Evolutionary conservation across 1,140 invertebrate genomes (phyloP).

Genomic region (Drosophila suzukii): DNA sequence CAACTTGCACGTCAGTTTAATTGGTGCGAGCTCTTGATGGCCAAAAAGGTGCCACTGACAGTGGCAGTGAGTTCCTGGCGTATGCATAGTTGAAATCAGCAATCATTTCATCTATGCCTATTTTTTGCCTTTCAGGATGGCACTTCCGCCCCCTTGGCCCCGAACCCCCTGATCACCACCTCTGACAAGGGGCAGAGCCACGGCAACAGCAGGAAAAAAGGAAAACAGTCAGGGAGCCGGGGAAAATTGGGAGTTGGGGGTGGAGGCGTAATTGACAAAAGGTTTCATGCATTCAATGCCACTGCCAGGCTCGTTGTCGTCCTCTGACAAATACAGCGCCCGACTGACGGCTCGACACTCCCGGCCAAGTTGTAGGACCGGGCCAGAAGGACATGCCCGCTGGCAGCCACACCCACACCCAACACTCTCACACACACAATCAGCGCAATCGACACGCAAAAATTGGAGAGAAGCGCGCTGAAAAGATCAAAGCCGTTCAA

Average conservation of each 20-base stretch:
- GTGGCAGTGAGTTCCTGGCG: conserved; percentile 17
- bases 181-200: conserved; percentile 34
- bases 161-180: conserved; percentile 26
- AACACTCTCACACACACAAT: conserved; percentile 30
- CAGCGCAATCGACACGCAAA: conserved; percentile 73
- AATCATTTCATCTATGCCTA: conserved; percentile 76
- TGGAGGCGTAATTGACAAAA: conserved; percentile 74
- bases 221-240: conserved; percentile 17
- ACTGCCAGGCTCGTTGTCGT: conserved; percentile 51
- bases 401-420: conserved; percentile 24
- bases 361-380: conserved; percentile 14
- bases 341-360: conserved; percentile 50
- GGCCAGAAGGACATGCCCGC: conserved; percentile 33
- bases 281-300: conserved; percentile 79
- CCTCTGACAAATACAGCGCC: conserved; percentile 65
- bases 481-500: conserved; percentile 81
- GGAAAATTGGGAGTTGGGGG: conserved; percentile 14
- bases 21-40: conserved; percentile 64
- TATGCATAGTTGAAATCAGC: conserved; percentile 66
- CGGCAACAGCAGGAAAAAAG: conserved; percentile 20
- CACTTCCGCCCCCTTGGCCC: conserved; percentile 7
- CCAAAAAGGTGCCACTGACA: conserved; percentile 28
- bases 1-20: conserved; percentile 79
- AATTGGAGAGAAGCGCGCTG: conserved; percentile 60
- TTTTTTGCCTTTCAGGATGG: conserved; percentile 46